Evolutionary conservation across 2,113 vertebrate genomes (phyloP), one percentile per base, ranked within the genome.

Genomic region (Corythornis vintsioides): DNA sequence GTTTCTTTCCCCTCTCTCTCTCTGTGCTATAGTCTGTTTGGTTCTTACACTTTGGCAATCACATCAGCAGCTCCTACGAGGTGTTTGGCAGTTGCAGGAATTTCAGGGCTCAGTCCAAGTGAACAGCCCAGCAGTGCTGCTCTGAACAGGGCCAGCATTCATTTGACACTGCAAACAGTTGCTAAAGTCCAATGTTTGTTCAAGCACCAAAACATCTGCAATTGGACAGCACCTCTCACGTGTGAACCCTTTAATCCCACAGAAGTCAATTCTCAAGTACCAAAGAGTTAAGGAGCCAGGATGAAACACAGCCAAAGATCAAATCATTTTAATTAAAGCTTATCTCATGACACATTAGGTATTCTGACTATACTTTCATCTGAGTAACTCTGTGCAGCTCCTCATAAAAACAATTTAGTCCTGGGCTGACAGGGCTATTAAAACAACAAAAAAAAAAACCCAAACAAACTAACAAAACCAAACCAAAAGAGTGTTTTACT

Each of bases 241-340:
- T 8, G 19, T 55, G 35, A 93, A 31, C 11, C 43, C 71, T 66
- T 38, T 38, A 53, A 70, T n/a, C 60, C 31, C 48, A 40, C 29
- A 18, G 65, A 85, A 71, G 43, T 35, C 53, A 52, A 66, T 55
- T 76, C 57, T 63, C n/a, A 79, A 40, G 33, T 56, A 87, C 63
- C 60, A 79, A 72, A 63, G 59, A 84, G 59, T 80, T 89, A 93
- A 79, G 43, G 26, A 89, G 45, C 13, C 26, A 48, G 33, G n/a
- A 92, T 63, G 72, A 85, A 94, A 85, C 69, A 70, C 13, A 66
- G 42, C 8, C 90, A 88, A 77, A 92, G 75, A 92, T 85, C 93
- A 94, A 95, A 85, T 74, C 20, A 63, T 56, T 93, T 91, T 85
- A 89, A 88, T 83, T 91, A 92, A 92, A 80, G 45, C 45, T 85